Percentiles rank a stretch among this genome's conserved stretches.
Conservation (phyloP, 2,888 invertebrate species). For the Cyrtodaria siliqua region DNA sequence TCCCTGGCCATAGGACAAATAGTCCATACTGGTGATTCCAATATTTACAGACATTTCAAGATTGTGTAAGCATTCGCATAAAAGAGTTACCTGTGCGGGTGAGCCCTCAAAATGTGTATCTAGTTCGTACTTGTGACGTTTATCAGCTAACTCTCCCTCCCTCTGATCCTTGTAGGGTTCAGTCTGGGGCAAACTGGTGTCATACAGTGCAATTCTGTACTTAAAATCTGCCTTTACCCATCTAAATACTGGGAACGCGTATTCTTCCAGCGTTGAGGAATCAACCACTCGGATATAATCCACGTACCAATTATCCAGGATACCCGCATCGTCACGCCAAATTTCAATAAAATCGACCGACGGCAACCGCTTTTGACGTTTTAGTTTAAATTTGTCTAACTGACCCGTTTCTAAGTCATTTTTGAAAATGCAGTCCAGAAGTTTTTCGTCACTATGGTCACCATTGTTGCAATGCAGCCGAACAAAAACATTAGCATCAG, state of each 20-base stretch:
- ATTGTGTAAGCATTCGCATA: too few relatives aligned
- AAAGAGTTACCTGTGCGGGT: slow-evolving; percentile 81
- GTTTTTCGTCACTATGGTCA: slow-evolving; percentile 78
- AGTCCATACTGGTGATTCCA: too few relatives aligned
- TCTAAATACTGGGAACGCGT: slow-evolving; percentile 85
- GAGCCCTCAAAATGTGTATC: slow-evolving; percentile 69
- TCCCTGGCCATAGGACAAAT: too few relatives aligned
- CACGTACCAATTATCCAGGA: slow-evolving; percentile 85
- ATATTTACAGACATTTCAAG: too few relatives aligned
- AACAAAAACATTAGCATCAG: slow-evolving; percentile 86
- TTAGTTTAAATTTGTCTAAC: slow-evolving; percentile 73
- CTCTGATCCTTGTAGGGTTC: slow-evolving; percentile 84
- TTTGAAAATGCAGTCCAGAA: slow-evolving; percentile 83
- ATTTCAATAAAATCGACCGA: slow-evolving; percentile 81
- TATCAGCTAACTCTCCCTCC: slow-evolving; percentile 84
- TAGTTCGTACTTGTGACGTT: slow-evolving; percentile 72
- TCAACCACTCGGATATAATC: slow-evolving; percentile 82
- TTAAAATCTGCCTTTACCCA: slow-evolving; percentile 85
- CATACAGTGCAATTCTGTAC: slow-evolving; percentile 85
- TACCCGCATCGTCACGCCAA: slow-evolving; percentile 84
- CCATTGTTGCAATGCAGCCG: slow-evolving; percentile 85
- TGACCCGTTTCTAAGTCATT: slow-evolving; percentile 82
- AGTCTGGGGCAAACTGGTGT: slow-evolving; percentile 85
- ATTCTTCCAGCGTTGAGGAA: slow-evolving; percentile 70
- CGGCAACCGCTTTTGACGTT: slow-evolving; percentile 58